These are phyloP conservation scores for Felis catus DNA, from an alignment of 2,113 vertebrate species.

Conservation along the genomic window DNA sequence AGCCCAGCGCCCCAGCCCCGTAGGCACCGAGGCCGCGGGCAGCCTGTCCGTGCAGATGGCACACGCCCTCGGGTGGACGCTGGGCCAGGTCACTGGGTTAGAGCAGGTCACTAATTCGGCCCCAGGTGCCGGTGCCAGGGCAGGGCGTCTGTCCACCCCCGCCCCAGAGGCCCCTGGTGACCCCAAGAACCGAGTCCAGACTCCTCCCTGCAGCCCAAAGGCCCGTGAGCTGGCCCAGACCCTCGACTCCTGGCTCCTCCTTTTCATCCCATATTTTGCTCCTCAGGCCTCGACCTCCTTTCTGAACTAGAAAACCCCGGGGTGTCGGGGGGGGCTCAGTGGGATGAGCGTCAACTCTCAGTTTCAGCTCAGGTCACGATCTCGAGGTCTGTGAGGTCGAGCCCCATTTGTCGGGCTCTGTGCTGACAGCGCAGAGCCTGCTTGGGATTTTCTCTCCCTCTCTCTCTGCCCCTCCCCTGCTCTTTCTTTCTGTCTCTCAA, in stretches of 20 bases:
- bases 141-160: too few relatives aligned
- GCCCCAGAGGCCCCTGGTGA: neutral
- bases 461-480: too few relatives aligned
- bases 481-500: too few relatives aligned
- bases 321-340: too few relatives aligned
- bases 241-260: neutral
- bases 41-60: neutral
- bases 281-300: neutral
- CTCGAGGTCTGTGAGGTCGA: too few relatives aligned
- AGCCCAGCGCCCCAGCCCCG: neutral
- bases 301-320: too few relatives aligned
- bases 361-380: too few relatives aligned
- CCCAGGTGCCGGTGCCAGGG: neutral
- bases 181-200: neutral
- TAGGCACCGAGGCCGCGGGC: accelerated
- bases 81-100: neutral
- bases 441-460: too few relatives aligned
- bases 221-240: neutral
- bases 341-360: too few relatives aligned
- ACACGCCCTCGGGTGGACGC: neutral
- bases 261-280: neutral
- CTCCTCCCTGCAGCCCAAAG: neutral
- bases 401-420: too few relatives aligned
- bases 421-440: too few relatives aligned
- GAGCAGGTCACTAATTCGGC: neutral